Evolutionary conservation across 2,888 invertebrate genomes (phyloP).

Genomic region (Trichogramma dendrolimi): DNA sequence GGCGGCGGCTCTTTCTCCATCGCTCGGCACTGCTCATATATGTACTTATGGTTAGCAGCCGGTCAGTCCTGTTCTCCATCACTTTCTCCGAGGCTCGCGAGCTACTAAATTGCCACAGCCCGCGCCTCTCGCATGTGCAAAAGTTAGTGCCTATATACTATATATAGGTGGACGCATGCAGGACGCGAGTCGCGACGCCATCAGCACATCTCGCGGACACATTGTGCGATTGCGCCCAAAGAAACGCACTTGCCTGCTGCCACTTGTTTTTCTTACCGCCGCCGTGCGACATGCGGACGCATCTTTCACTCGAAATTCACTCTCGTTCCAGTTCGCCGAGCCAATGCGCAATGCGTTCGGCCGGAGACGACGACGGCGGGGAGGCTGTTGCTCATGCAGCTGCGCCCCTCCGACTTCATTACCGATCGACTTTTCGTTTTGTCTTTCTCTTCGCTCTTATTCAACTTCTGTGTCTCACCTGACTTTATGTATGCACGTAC

Average conservation of each 20-base stretch:
- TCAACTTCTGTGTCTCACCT: too few species aligned
- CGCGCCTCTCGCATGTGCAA: too few species aligned
- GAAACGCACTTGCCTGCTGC: not conserved
- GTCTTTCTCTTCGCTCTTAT: not conserved
- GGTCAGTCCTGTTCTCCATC: constrained; percentile 39
- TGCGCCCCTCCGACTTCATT: not conserved
- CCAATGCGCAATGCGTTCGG: not conserved
- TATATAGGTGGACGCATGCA: too few species aligned
- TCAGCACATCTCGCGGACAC: not conserved
- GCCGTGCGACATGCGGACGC: not conserved
- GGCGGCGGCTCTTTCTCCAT: constrained; percentile 11
- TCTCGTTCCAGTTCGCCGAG: not conserved
- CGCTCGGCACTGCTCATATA: constrained; percentile 21
- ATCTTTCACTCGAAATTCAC: constrained; percentile 21
- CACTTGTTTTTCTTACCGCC: too few species aligned
- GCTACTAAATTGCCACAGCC: not conserved
- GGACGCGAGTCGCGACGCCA: not conserved
- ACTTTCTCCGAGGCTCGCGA: constrained; percentile 46
- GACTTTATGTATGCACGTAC: too few species aligned
- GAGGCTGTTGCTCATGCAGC: too few species aligned
- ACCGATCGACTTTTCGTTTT: not conserved
- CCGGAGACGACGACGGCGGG: not conserved
- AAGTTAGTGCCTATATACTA: too few species aligned
- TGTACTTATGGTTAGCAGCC: constrained; percentile 16
- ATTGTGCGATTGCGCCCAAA: not conserved